Evolutionary conservation across 2,888 invertebrate species (phyloP).

Genomic region (Yponomeuta cagnagella): DNA sequence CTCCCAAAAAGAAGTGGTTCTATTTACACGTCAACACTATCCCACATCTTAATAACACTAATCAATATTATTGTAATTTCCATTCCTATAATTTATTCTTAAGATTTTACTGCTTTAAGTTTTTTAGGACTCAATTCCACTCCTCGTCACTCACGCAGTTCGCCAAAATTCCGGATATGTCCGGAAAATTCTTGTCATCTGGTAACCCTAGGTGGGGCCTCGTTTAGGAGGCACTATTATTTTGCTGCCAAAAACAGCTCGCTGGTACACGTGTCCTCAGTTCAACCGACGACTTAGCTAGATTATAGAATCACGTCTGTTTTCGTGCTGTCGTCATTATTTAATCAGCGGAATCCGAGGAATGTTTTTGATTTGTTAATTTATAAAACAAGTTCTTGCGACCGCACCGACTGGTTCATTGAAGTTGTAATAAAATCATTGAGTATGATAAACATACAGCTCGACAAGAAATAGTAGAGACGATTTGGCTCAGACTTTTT

Average conservation of each 20-base stretch:
- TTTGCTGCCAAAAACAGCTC: constrained; percentile 51
- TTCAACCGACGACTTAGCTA: background rate
- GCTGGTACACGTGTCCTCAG: constrained; percentile 29
- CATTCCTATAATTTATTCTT: too few species aligned
- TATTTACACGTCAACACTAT: too few species aligned
- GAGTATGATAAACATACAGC: background rate
- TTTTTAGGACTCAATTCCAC: too few species aligned
- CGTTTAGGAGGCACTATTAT: constrained; percentile 57
- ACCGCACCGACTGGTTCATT: background rate
- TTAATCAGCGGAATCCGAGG: background rate
- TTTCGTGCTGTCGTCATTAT: background rate
- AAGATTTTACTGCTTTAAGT: too few species aligned
- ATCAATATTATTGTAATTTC: too few species aligned
- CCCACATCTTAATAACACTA: too few species aligned
- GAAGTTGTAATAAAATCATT: background rate
- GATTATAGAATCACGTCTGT: background rate
- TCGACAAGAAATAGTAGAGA: too few species aligned
- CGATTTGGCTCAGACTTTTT: too few species aligned
- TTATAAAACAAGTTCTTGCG: background rate
- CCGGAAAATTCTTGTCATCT: background rate
- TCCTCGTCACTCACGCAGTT: too few species aligned
- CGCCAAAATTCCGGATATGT: too few species aligned
- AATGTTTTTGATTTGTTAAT: background rate
- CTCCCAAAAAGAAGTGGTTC: too few species aligned
- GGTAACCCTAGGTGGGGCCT: constrained; percentile 43